Evolutionary conservation across 1,140 invertebrate species (phyloP), one percentile per base, ranked within the genome.

Genomic region (Philotrypesis tridentata): DNA sequence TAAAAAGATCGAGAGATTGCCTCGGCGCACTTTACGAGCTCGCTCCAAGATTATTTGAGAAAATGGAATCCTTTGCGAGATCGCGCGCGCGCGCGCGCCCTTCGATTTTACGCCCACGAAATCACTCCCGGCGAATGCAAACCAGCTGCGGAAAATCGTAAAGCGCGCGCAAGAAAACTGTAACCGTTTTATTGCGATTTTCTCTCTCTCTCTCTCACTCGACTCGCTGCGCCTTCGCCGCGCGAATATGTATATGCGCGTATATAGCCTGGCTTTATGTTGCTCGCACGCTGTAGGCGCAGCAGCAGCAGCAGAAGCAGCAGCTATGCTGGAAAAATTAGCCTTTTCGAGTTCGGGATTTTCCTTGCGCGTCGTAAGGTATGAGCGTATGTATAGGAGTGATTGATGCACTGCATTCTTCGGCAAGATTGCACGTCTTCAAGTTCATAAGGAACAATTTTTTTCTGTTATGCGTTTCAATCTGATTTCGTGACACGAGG

Each of bases 121-220:
- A 73, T 40, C 65, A 33, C 43, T 21, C 25, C 14, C n/a, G 31
- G 21, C 68, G 27, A 40, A 88, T 85, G 82, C 80, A 86, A 88
- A 88, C 85, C 87, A 86, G 83, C 85, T 85, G 48, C 48, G 87
- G 84, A 87, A 88, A 87, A 88, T 87, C 87, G 85, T 88, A 88
- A 88, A 88, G 86, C 23, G 0, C 27, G 75, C 48, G 67, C 33
- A 65, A 68, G 65, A n/a, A 55, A 55, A 55, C 14, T 68, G 43
- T 25, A 71, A 70, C 23, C 70, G 40, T 78, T 78, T 78, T 78
- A 78, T 78, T 48, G 63, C 76, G 67, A 27, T 40, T 67, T 21
- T 61, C 37, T 55, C 21, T 55, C 17, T 55, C 9, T 37, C 33
- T 37, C 33, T 37, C 9, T 37, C 9, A 5, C 33, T 37, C 9